A percentile compares a stretch with the other conserved stretches of the same genome.
phyloP scores from a whole-genome alignment of 2,113 vertebrate species.

The Condylura cristata region DNA sequence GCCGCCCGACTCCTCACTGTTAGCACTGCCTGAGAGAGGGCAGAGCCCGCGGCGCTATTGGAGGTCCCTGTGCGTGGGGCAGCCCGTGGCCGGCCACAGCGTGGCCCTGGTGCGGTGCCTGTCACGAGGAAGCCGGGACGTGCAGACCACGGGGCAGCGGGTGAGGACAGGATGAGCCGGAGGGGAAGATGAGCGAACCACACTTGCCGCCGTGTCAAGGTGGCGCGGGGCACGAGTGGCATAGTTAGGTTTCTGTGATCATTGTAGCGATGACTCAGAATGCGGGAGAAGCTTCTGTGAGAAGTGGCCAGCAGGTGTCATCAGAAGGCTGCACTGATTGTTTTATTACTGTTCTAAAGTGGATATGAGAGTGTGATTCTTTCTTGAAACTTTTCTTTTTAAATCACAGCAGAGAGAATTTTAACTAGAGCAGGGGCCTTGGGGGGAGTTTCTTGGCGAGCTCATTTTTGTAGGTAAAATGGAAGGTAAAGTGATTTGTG shows the following conservation, averaged over 20 bases:
- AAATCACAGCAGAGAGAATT: neutral
- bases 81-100: too few species aligned
- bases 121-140: too few species aligned
- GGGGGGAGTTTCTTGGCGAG: neutral
- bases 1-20: too few species aligned
- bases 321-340: constrained; percentile 84
- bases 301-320: constrained; percentile 89
- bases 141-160: too few species aligned
- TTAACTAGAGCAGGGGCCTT: neutral
- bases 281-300: constrained; percentile 30
- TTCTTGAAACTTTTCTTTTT: neutral
- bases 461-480: neutral
- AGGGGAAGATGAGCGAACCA: too few species aligned
- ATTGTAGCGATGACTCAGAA: neutral
- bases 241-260: neutral
- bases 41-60: too few species aligned
- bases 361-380: neutral
- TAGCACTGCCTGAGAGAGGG: too few species aligned
- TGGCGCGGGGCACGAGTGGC: neutral
- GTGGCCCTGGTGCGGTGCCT: too few species aligned
- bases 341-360: constrained; percentile 62
- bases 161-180: too few species aligned
- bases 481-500: neutral
- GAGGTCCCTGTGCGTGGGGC: too few species aligned
- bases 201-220: neutral